Percentiles rank a stretch among this genome's conserved stretches.
phyloP scores from a whole-genome alignment of 2,888 invertebrate species.

The Plutella xylostella region DNA sequence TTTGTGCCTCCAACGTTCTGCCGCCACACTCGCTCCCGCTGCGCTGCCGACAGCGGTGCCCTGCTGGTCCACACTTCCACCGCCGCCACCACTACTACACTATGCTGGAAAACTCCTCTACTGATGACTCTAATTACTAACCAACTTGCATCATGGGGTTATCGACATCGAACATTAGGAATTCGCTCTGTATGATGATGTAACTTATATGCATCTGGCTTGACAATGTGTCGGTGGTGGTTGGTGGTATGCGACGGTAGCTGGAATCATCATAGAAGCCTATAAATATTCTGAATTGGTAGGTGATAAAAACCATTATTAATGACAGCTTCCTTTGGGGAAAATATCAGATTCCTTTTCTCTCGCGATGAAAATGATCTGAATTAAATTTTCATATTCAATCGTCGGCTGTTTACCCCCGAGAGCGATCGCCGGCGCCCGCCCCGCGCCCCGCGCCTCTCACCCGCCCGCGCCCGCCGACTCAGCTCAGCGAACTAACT shows the following conservation, averaged over 20 bases:
- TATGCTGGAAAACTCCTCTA: too few species aligned
- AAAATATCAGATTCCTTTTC: constrained; percentile 54
- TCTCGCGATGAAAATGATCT: constrained; percentile 53
- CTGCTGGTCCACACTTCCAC: neutral
- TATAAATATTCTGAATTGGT: too few species aligned
- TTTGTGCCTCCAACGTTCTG: constrained; percentile 17
- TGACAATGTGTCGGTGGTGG: too few species aligned
- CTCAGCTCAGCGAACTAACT: constrained; percentile 26
- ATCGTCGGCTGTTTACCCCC: constrained; percentile 56
- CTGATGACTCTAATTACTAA: too few species aligned
- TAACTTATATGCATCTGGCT: too few species aligned
- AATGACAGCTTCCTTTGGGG: constrained; percentile 44
- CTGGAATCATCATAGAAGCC: too few species aligned
- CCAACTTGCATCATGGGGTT: too few species aligned
- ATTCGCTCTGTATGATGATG: too few species aligned
- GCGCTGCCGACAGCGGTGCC: neutral
- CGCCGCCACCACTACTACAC: neutral
- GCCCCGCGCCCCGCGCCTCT: constrained; percentile 19
- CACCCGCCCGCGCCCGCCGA: constrained; percentile 17
- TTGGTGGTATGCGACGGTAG: too few species aligned
- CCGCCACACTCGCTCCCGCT: neutral
- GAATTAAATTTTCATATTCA: constrained; percentile 67
- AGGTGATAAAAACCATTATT: constrained; percentile 31
- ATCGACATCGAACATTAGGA: too few species aligned
- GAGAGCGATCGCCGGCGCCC: constrained; percentile 45